These are phyloP conservation scores for Cryptosula pallasiana DNA, from an alignment of 2,888 invertebrate genomes.

Conservation along the genomic window DNA sequence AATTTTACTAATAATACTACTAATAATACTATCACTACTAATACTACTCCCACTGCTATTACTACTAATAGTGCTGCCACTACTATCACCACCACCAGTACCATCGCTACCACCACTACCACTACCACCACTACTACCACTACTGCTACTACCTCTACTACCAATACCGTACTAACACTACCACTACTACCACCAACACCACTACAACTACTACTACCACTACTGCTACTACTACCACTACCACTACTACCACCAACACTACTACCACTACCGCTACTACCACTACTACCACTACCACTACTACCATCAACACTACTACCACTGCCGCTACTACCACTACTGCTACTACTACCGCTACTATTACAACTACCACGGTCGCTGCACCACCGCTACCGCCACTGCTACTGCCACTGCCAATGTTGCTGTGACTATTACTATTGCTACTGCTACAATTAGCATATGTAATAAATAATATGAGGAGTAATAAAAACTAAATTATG, in stretches of 20 bases:
- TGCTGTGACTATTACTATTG: not conserved
- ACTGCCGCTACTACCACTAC: not conserved
- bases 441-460: too few relatives aligned
- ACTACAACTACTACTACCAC: slow-evolving; percentile 26
- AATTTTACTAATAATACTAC: not conserved
- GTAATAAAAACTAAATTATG: too few relatives aligned
- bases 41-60: not conserved
- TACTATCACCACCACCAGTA: slow-evolving; percentile 14
- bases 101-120: slow-evolving; percentile 22
- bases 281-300: slow-evolving; percentile 25
- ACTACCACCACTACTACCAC: slow-evolving; percentile 20
- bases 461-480: too few relatives aligned
- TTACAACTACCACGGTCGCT: not conserved
- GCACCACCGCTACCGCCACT: slow-evolving; percentile 22
- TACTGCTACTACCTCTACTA: slow-evolving; percentile 22
- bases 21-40: not conserved
- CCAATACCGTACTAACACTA: slow-evolving; percentile 1
- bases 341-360: not conserved
- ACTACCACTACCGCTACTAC: slow-evolving; percentile 25
- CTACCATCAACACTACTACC: slow-evolving; percentile 23
- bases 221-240: slow-evolving; percentile 25
- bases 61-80: slow-evolving; percentile 14
- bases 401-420: not conserved
- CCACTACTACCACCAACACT: slow-evolving; percentile 25
- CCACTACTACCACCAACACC: not conserved